Evolutionary conservation across 2,113 vertebrate species (phyloP), one percentile per base, ranked within the genome.

Genomic region (Ciconia boyciana): DNA sequence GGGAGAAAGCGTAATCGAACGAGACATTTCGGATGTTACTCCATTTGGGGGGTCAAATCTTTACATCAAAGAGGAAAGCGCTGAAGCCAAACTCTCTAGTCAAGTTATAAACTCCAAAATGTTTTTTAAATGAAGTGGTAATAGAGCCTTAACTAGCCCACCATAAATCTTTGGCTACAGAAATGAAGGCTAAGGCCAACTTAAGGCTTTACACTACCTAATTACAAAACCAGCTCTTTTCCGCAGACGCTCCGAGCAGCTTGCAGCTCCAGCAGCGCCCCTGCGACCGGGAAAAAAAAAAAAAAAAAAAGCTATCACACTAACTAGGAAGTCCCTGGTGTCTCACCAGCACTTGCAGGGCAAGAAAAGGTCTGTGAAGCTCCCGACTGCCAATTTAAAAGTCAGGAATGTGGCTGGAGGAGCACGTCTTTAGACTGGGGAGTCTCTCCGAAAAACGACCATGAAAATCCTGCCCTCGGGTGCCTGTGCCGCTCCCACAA

Each of bases 111-210:
- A 41, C 76, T 69, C 28, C 7, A n/a, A 71, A 91, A 41, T 78
- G 64, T 61, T 61, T 72, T 94, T 60, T 71, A 90, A 92, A 97
- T 51, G 24, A 94, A 94, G 68, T 68, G 57, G 28, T 80, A 94
- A 81, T 32, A 86, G 13, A 92, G 70, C 64, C 49, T 72, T 78
- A 94, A 93, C 44, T 71, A 55, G 34, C 87, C 71, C 71, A 28
- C 55, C 46, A 54, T 93, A 97, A 96, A 93, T 36, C 76, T 81
- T 31, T 68, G 43, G 36, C 66, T 82, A 34, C 7, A 94, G 90
- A 93, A 96, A 36, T 10, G 4, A 10, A 95, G 81, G 93, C 48
- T 48, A 93, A 94, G 83, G 94, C 49, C 81, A 93, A 9, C 43
- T 88, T 2, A 3, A 75, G 78, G 87, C 83, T 91, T 94, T 81